A percentile compares a stretch with the other conserved stretches of the same genome.
These are phyloP conservation scores for Copidosoma aretas DNA, from an alignment of 2,888 invertebrate species.

Conservation along the genomic window DNA sequence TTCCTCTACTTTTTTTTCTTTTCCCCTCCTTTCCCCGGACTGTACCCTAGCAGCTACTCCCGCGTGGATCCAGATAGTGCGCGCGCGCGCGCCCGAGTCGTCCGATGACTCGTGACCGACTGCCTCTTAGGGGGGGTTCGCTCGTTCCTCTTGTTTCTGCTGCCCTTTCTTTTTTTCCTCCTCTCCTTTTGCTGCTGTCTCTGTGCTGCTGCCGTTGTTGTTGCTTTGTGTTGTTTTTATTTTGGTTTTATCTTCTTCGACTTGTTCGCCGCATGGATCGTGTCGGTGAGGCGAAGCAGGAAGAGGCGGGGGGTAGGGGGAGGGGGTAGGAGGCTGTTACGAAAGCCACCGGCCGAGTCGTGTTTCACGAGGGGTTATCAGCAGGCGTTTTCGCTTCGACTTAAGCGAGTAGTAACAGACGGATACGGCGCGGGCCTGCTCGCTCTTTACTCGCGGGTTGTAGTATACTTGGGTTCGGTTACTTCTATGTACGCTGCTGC, in stretches of 20 bases:
- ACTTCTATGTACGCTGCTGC: no score
- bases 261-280: conserved; percentile 20
- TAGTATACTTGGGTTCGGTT: no score
- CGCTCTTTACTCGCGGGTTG: no score
- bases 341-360: conserved; percentile 20
- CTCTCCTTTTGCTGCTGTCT: background rate
- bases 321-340: conserved; percentile 8
- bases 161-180: no score
- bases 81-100: conserved; percentile 15
- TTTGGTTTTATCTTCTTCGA: conserved; percentile 5
- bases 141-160: no score
- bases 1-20: background rate
- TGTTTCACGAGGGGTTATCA: conserved; percentile 29
- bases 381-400: conserved; percentile 12
- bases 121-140: background rate
- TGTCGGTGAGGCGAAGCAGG: conserved; percentile 4
- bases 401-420: conserved; percentile 6
- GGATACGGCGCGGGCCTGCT: background rate
- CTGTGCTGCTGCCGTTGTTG: background rate
- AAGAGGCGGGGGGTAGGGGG: no score
- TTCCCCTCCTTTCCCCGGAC: conserved; percentile 11
- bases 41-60: conserved; percentile 21
- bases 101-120: conserved; percentile 24
- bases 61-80: conserved; percentile 39
- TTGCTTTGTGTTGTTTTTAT: background rate